Evolutionary conservation across 2,797 vertebrate species (phyloP), one percentile per base, ranked within the genome.

Genomic region (Poecilia gillii): DNA sequence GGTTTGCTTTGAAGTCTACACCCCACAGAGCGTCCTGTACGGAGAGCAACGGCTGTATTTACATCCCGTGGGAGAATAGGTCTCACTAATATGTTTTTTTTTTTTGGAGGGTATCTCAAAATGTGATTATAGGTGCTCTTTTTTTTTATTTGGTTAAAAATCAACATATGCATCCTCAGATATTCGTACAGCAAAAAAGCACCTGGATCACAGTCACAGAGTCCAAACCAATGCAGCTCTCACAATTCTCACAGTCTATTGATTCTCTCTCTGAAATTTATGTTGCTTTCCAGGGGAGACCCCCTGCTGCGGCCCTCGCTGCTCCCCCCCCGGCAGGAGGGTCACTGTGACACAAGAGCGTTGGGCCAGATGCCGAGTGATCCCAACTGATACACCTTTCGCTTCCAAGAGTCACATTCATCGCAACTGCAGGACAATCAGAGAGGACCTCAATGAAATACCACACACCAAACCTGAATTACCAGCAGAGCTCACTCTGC

Each of bases 1-100:
- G 91, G 87, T 95, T 70, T 93, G 93, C 95, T 96, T 97, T 96
- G 96, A 98, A 95, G 95, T 96, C 94, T 95, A 93, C 90, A 95
- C 96, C 96, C 96, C 93, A 93, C 95, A 92, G 94, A 92, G 96
- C 94, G 95, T 94, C 95, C 96, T 96, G 95, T 95, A 96, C 95
- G 95, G 95, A 95, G 95, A 93, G 94, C 95, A 91, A 87, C 85
- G 92, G 94, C 94, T 91, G 86, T 75, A 47, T 96, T 94, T 94
- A 94, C 92, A 92, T 94, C 85, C 93, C 92, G 87, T 94, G 93
- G 92, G 94, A 96, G 93, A 95, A 94, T 90, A 93, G 94, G 88
- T 93, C 92, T 90, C 92, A 92, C 85, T 87, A 41, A 84, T 86
- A 92, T 91, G 84, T 87, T 75, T 87, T 79, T 79, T 71, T 72